These are phyloP conservation scores for Arion vulgaris DNA, from an alignment of 1,140 invertebrate species.

Conservation along the genomic window DNA sequence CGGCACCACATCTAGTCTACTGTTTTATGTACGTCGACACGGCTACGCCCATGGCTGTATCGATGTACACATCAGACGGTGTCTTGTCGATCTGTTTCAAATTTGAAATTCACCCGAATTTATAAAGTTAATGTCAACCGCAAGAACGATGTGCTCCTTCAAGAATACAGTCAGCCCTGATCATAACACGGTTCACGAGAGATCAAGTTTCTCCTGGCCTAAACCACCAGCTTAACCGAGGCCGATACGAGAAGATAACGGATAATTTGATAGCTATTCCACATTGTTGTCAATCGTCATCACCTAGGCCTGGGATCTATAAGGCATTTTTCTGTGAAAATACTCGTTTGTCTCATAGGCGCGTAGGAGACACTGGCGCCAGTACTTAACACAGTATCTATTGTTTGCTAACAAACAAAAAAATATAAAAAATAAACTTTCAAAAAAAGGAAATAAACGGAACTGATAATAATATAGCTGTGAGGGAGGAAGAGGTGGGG, in stretches of 20 bases:
- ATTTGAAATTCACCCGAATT: background rate
- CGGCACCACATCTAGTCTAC: background rate
- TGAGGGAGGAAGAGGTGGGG: no score
- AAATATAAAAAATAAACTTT: background rate
- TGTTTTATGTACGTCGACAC: background rate
- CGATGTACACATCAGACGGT: background rate
- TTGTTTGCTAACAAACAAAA: background rate
- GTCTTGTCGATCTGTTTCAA: constrained; percentile 2
- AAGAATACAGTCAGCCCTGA: background rate
- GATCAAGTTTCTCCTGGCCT: background rate
- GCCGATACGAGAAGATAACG: constrained; percentile 2
- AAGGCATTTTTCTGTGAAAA: constrained; percentile 13
- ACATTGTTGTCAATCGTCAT: background rate
- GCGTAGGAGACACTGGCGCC: background rate
- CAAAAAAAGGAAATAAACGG: background rate
- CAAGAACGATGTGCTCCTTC: background rate
- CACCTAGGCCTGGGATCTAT: background rate
- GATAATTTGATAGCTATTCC: constrained; percentile 10
- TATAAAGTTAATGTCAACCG: background rate
- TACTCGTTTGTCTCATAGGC: constrained; percentile 2
- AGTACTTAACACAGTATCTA: background rate
- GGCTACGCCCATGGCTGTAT: background rate
- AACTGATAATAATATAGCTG: background rate
- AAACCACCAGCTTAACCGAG: background rate
- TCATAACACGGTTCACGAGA: background rate